Evolutionary conservation across 2,888 invertebrate genomes (phyloP).

Genomic region (Hetaerina titia): DNA sequence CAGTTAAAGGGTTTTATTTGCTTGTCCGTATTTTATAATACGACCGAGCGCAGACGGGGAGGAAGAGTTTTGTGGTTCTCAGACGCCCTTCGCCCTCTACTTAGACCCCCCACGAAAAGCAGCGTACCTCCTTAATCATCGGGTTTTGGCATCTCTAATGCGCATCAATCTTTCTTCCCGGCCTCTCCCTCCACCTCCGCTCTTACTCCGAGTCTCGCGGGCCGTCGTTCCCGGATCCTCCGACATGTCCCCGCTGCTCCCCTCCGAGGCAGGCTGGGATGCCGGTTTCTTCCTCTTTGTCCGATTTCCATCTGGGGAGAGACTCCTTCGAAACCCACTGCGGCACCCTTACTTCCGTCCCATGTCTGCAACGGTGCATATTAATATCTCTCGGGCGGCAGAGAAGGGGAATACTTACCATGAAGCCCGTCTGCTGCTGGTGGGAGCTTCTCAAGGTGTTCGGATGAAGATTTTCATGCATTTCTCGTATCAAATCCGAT

Average conservation of each 20-base stretch:
- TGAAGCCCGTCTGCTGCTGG: too few species aligned
- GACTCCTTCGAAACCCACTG: neutral
- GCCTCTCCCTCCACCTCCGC: neutral
- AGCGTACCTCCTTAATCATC: slow-evolving; percentile 22
- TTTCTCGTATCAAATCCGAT: too few species aligned
- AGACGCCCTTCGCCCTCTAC: neutral
- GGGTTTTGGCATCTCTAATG: neutral
- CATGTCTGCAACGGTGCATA: neutral
- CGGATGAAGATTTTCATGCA: too few species aligned
- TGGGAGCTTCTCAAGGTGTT: too few species aligned
- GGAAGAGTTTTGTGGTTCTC: neutral
- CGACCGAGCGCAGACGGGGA: neutral
- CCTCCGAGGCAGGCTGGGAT: neutral
- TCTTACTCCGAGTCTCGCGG: too few species aligned
- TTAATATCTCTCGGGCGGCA: neutral
- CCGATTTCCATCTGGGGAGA: neutral
- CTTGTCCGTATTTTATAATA: neutral
- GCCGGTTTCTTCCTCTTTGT: neutral
- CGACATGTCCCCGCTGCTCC: neutral
- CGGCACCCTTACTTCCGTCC: neutral
- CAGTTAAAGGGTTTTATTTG: neutral
- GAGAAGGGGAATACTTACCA: neutral
- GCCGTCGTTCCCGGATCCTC: too few species aligned
- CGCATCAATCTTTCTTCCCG: neutral
- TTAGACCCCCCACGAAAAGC: neutral